Conservation (phyloP, 2,113 vertebrate species). For the Chiloscyllium plagiosum region DNA sequence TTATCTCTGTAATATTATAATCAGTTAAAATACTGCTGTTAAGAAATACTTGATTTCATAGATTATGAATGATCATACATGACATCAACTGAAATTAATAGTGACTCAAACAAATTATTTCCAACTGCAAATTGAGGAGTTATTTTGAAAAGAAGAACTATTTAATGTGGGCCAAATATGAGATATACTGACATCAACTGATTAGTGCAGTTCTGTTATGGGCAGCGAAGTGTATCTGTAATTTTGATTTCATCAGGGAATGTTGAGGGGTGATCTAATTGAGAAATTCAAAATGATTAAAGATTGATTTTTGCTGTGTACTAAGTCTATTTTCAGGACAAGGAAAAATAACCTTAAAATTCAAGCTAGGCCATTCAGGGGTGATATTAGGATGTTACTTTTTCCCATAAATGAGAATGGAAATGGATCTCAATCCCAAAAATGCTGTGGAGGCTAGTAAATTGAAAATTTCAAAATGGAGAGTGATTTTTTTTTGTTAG, state of each 20-base stretch:
- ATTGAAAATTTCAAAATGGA: not conserved
- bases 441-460: too few species aligned
- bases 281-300: too few species aligned
- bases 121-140: not conserved
- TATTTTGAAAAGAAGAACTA: not conserved
- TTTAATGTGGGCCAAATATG: not conserved
- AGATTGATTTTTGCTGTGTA: too few species aligned
- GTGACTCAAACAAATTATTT: not conserved
- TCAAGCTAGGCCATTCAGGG: too few species aligned
- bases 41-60: not conserved
- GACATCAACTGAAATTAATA: not conserved
- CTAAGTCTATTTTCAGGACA: too few species aligned
- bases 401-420: too few species aligned
- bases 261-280: too few species aligned
- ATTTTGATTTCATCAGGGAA: not conserved
- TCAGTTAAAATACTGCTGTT: not conserved
- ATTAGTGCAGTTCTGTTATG: not conserved
- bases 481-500: not conserved
- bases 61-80: not conserved
- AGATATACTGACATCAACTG: not conserved
- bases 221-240: not conserved
- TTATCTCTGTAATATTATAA: not conserved
- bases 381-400: too few species aligned
- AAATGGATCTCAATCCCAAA: too few species aligned
- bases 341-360: too few species aligned